Evolutionary conservation across 2,113 vertebrate species (phyloP), one percentile per base, ranked within the genome.

Genomic region (Ginglymostoma cirratum): DNA sequence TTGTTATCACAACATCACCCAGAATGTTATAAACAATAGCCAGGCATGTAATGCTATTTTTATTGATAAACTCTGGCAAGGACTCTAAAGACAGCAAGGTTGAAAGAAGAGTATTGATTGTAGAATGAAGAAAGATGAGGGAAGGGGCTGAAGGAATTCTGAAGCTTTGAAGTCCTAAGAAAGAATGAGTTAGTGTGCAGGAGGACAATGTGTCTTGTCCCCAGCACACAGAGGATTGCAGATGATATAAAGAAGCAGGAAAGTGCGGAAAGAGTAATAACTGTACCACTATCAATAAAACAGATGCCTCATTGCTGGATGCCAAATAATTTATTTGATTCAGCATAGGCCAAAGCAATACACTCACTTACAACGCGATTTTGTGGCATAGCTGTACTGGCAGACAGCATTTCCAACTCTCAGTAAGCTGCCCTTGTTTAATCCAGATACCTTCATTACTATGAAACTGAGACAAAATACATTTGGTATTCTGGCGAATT

Each of bases 261-360:
- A 42, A 21, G 80, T 38, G 17, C 38, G 67, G 89, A 90, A 90
- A 30, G 61, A 66, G n/a, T 17, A 23, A 66, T 38, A 61, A 93
- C 15, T 52, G 45, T 27, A 52, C 5, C 55, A n/a, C 87, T 19
- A 90, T 90, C 87, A 61, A 55, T 65, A 38, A 66, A 93, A 93
- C 61, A 66, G 34, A 67, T 93, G 89, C 23, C 38, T 66, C 6
- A 66, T 34, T 23, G 89, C 34, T 93, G 61, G 61, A 23, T 23
- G 65, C 89, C 61, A 38, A 93, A 93, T 23, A 92, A 92, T 66
- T n/a, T 93, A 66, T 23, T 89, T 89, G 48, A 89, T 55, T 89
- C 86, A 55, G n/a, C 48, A 52, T 65, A 61, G 55, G 55, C 55
- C 55, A 61, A 61, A 55, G 27, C 19, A 4, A 61, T 61, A 61